Evolutionary conservation across 2,797 vertebrate species (phyloP).

Genomic region (Typhlichthys eigenmanni): DNA sequence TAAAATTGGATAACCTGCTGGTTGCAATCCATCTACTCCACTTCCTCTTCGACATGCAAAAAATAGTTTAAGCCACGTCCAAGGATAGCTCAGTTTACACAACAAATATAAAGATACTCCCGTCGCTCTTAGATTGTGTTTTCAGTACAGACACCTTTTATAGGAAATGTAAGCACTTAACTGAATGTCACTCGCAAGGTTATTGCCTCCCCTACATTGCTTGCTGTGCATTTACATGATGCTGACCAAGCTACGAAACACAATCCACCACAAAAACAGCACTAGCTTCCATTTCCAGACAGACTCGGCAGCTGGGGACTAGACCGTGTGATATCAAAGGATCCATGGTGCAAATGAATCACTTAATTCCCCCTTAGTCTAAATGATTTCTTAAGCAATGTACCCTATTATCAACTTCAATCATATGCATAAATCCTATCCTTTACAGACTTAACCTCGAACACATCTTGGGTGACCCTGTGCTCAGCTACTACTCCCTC

Average conservation of each 20-base stretch:
- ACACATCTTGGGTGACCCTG: slow-evolving; percentile 46
- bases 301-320: slow-evolving; percentile 48
- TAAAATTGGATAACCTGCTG: neutral
- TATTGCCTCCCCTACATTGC: slow-evolving; percentile 66
- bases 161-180: slow-evolving; percentile 76
- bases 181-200: slow-evolving; percentile 81
- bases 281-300: slow-evolving; percentile 67
- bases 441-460: slow-evolving; percentile 58
- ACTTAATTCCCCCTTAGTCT: slow-evolving; percentile 58
- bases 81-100: slow-evolving; percentile 47
- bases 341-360: slow-evolving; percentile 70
- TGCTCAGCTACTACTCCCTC: slow-evolving; percentile 47
- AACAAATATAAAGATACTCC: slow-evolving; percentile 56
- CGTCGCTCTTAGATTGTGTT: slow-evolving; percentile 55
- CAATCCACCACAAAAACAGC: slow-evolving; percentile 66
- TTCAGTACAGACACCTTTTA: slow-evolving; percentile 55
- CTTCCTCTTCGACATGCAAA: slow-evolving; percentile 14
- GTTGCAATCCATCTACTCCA: too few species aligned
- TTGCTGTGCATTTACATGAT: slow-evolving; percentile 75
- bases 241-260: slow-evolving; percentile 81
- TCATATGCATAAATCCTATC: slow-evolving; percentile 42
- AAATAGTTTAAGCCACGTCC: slow-evolving; percentile 42
- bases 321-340: slow-evolving; percentile 64
- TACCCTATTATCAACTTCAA: slow-evolving; percentile 51
- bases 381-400: slow-evolving; percentile 56